Conservation (phyloP, 1,140 invertebrate genomes). For the Ooceraea biroi region DNA sequence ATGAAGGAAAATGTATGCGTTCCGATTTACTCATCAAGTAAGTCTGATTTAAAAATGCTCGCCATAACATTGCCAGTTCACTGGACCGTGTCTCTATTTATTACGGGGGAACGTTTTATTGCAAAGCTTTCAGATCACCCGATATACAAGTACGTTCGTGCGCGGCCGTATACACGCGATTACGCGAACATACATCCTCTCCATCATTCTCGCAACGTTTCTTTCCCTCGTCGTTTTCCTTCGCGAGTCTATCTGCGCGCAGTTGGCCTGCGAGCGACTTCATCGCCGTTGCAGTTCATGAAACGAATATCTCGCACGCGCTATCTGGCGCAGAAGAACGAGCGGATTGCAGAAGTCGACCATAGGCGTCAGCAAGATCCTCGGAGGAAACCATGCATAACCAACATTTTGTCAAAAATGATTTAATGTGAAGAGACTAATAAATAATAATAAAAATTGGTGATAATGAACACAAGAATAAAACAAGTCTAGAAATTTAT, state of each 20-base stretch:
- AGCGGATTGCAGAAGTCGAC: constrained; percentile 37
- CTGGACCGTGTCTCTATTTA: neutral
- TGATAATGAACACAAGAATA: neutral
- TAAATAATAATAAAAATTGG: neutral
- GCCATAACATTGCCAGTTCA: neutral
- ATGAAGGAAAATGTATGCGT: neutral
- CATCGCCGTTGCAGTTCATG: constrained; percentile 63
- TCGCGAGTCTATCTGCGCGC: constrained; percentile 37
- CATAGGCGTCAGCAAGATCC: constrained; percentile 18
- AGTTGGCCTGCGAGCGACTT: constrained; percentile 51
- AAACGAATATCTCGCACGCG: constrained; percentile 55
- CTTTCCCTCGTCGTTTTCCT: constrained; percentile 50
- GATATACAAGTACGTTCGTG: constrained; percentile 36
- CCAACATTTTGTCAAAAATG: neutral
- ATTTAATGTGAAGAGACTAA: neutral
- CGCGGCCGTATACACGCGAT: constrained; percentile 35
- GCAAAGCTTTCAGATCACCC: constrained; percentile 22
- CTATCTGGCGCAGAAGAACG: constrained; percentile 56
- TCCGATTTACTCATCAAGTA: neutral
- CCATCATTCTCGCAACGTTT: constrained; percentile 39
- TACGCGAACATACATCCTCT: constrained; percentile 50
- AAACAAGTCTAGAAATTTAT: neutral
- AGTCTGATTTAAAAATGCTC: neutral
- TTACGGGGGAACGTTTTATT: neutral
- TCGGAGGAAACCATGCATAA: neutral